Evolutionary conservation across 2,797 vertebrate genomes (phyloP).

Genomic region (Jordanella pulchra): DNA sequence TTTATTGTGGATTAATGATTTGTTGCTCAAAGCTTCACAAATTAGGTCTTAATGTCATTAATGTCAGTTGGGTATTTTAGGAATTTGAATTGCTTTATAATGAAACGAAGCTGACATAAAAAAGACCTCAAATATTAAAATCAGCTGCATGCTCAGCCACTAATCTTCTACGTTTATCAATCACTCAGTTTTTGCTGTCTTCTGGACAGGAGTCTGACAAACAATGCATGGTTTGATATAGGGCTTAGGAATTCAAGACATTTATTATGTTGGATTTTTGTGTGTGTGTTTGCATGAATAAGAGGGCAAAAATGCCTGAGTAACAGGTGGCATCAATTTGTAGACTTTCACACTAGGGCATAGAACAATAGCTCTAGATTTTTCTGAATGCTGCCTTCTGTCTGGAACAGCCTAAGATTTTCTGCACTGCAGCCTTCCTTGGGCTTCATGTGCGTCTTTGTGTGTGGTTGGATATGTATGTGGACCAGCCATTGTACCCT

Average conservation of each 20-base stretch:
- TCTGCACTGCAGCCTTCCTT: conserved; percentile 17
- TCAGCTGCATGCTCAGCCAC: conserved; percentile 57
- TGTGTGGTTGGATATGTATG: conserved; percentile 68
- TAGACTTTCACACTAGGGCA: conserved; percentile 41
- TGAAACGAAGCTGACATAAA: conserved; percentile 54
- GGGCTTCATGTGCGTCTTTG: conserved; percentile 23
- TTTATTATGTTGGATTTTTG: neutral
- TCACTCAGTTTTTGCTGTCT: conserved; percentile 13
- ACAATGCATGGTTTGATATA: conserved; percentile 2
- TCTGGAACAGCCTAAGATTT: conserved; percentile 29
- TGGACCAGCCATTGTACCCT: conserved; percentile 80
- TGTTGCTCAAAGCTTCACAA: conserved; percentile 3
- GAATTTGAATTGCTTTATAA: conserved; percentile 49
- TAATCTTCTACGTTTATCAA: conserved; percentile 33
- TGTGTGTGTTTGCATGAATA: neutral
- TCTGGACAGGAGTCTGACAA: neutral
- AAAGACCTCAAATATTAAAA: conserved; percentile 46
- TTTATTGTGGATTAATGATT: neutral
- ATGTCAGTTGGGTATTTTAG: conserved; percentile 44
- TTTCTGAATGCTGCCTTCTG: conserved; percentile 53
- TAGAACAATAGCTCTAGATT: conserved; percentile 58
- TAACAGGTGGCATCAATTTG: conserved; percentile 70
- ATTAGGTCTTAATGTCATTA: conserved; percentile 20
- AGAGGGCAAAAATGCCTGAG: conserved; percentile 47
- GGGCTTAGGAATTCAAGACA: neutral